Conservation (phyloP, 2,797 vertebrate genomes). For the Oryzias dopingdopingensis region DNA sequence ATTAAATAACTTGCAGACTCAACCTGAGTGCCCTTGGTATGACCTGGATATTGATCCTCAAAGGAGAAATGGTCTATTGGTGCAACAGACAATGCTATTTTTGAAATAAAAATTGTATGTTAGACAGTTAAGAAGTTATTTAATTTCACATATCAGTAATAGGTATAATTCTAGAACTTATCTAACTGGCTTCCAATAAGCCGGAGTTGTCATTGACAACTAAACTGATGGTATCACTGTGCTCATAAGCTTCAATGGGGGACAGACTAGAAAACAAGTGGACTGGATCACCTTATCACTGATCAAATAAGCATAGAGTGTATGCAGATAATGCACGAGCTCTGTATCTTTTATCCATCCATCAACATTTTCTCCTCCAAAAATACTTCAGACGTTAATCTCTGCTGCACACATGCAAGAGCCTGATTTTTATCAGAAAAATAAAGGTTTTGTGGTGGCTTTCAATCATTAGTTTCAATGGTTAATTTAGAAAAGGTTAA, state of each 20-base stretch:
- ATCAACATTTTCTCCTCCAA: conserved; percentile 68
- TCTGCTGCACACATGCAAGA: conserved; percentile 58
- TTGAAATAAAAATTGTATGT: conserved; percentile 11
- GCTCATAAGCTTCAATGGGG: conserved; percentile 51
- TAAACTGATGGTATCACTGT: conserved; percentile 66
- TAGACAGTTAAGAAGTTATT: conserved; percentile 39
- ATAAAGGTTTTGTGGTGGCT: conserved; percentile 8
- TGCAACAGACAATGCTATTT: conserved; percentile 8
- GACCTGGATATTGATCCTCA: conserved; percentile 45
- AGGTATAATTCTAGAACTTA: conserved; percentile 54
- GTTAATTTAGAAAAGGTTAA: conserved; percentile 9
- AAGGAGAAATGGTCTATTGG: conserved; percentile 39
- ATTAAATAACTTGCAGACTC: conserved; percentile 37
- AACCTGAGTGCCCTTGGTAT: conserved; percentile 34
- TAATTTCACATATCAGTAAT: conserved; percentile 57
- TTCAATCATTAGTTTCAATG: conserved; percentile 8
- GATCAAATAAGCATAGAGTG: conserved; percentile 74
- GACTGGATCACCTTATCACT: conserved; percentile 68
- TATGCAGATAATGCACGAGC: conserved; percentile 74
- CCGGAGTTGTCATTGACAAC: conserved; percentile 65
- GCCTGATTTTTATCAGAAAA: conserved; percentile 43
- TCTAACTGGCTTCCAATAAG: conserved; percentile 47
- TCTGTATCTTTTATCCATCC: conserved; percentile 68
- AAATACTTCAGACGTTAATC: conserved; percentile 70
- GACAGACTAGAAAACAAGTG: conserved; percentile 62